phyloP scores from a whole-genome alignment of 2,113 vertebrate genomes.

The Cynocephalus volans region DNA sequence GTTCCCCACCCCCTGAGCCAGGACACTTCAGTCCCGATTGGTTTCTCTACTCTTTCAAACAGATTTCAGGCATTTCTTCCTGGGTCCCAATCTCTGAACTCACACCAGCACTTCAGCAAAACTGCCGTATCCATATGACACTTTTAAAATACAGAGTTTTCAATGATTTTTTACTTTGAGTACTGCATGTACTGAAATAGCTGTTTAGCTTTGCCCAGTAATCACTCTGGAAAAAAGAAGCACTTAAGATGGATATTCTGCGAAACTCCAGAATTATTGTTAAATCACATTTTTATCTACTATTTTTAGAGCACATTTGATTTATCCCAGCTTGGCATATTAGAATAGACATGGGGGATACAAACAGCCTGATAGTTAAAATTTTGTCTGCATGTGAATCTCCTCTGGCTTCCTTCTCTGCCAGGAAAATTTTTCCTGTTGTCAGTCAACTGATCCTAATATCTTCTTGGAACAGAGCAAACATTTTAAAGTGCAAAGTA shows the following conservation, averaged over 20 bases:
- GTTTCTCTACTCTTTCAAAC: not conserved
- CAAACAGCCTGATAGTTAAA: conserved; percentile 84
- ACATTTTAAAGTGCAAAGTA: conserved; percentile 82
- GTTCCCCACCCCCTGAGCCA: not conserved
- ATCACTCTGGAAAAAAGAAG: conserved; percentile 72
- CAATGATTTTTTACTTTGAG: conserved; percentile 39
- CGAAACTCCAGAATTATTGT: conserved; percentile 78
- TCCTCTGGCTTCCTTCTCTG: conserved; percentile 83
- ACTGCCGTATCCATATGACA: conserved; percentile 63
- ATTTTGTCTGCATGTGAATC: conserved; percentile 84
- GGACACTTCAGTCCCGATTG: not conserved
- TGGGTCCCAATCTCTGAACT: conserved; percentile 52
- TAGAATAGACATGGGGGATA: conserved; percentile 83
- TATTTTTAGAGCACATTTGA: conserved; percentile 84
- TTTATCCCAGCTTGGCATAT: conserved; percentile 86
- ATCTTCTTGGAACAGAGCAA: conserved; percentile 83
- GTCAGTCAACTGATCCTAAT: conserved; percentile 86
- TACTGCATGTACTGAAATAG: conserved; percentile 69
- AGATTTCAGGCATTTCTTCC: conserved; percentile 41
- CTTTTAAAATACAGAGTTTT: conserved; percentile 73
- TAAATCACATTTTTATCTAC: conserved; percentile 81
- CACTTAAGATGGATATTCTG: conserved; percentile 71
- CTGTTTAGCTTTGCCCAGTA: conserved; percentile 75
- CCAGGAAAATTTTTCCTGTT: conserved; percentile 85
- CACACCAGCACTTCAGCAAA: conserved; percentile 66